Evolutionary conservation across 2,888 invertebrate genomes (phyloP).

Genomic region (Netelia melanura): DNA sequence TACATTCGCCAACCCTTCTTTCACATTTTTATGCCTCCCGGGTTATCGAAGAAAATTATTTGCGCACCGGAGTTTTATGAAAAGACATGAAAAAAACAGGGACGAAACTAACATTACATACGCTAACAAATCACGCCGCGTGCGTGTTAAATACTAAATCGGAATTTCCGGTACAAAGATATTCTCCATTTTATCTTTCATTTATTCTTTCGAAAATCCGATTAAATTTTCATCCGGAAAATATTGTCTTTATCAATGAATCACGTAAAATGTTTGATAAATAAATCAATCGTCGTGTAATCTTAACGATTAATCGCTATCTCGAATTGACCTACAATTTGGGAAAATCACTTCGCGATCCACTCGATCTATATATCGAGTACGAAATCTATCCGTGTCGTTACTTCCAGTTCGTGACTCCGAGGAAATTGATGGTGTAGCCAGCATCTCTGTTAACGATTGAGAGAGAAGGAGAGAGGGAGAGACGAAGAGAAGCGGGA

Average conservation of each 20-base stretch:
- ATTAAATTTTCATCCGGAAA: too few relatives aligned
- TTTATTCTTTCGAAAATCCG: too few relatives aligned
- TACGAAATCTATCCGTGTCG: slow-evolving; percentile 10
- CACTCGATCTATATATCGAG: neutral
- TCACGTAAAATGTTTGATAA: too few relatives aligned
- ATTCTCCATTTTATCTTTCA: too few relatives aligned
- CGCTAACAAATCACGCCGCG: neutral
- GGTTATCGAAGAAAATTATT: slow-evolving; percentile 23
- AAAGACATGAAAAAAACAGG: slow-evolving; percentile 15
- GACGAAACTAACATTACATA: neutral
- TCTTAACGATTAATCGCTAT: neutral
- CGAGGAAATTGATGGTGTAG: slow-evolving; percentile 52
- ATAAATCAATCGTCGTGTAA: too few relatives aligned
- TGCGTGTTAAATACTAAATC: too few relatives aligned
- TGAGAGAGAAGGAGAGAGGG: too few relatives aligned
- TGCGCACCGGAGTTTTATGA: slow-evolving; percentile 17
- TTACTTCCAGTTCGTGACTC: slow-evolving; percentile 57
- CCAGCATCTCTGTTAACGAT: slow-evolving; percentile 28
- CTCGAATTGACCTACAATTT: slow-evolving; percentile 27
- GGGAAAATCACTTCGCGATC: slow-evolving; percentile 26
- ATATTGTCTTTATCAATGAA: too few relatives aligned
- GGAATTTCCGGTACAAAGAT: too few relatives aligned
- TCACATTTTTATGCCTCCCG: slow-evolving; percentile 38
- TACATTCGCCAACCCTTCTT: neutral
- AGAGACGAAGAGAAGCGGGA: neutral